Evolutionary conservation across 2,113 vertebrate genomes (phyloP).

Genomic region (Clarias macrocephalus): DNA sequence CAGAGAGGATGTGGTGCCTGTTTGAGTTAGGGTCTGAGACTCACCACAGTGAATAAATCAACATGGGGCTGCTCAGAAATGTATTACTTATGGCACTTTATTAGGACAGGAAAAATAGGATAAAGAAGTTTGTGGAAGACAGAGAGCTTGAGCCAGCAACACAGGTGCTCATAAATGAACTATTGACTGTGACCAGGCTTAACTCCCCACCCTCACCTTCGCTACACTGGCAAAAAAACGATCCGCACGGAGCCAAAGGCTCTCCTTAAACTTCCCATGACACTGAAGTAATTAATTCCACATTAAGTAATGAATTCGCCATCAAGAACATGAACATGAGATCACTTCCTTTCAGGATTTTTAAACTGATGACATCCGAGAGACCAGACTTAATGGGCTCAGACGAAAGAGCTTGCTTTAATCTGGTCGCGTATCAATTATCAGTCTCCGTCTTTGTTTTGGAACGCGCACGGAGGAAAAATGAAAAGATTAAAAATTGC

Average conservation of each 20-base stretch:
- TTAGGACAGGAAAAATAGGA: neutral
- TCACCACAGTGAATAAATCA: constrained; percentile 32
- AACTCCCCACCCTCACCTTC: constrained; percentile 19
- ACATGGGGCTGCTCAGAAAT: constrained; percentile 3
- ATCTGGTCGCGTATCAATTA: constrained; percentile 66
- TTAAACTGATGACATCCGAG: constrained; percentile 56
- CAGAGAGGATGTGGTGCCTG: constrained; percentile 33
- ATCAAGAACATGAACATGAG: constrained; percentile 51
- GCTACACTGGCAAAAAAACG: neutral
- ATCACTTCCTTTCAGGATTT: constrained; percentile 53
- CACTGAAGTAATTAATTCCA: constrained; percentile 65
- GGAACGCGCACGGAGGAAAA: constrained; percentile 37
- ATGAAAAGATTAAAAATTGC: constrained; percentile 36
- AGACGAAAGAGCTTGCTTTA: constrained; percentile 56
- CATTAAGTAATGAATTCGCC: constrained; percentile 57
- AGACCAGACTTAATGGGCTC: constrained; percentile 54
- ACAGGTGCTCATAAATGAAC: constrained; percentile 33
- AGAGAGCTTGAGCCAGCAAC: neutral
- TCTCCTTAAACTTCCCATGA: constrained; percentile 61
- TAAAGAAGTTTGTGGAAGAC: neutral
- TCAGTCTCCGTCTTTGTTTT: constrained; percentile 54
- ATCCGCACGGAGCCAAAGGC: constrained; percentile 7
- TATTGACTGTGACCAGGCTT: neutral
- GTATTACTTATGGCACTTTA: constrained; percentile 6
- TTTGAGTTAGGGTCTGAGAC: constrained; percentile 32